Conservation (phyloP, 2,113 vertebrate species). For the Poeciliopsis prolifica region DNA sequence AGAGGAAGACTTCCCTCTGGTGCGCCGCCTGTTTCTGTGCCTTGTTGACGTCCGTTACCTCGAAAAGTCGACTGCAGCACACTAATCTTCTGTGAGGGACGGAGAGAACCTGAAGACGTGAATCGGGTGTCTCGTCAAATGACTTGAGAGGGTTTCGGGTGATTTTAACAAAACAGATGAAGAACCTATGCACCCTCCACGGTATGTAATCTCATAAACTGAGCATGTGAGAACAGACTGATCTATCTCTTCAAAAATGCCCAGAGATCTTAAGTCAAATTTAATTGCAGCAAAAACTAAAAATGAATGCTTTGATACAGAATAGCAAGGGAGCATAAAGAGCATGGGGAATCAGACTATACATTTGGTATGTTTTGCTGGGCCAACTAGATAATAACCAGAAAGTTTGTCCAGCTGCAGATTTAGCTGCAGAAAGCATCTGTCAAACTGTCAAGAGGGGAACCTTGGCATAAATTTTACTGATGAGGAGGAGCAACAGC, state of each 20-base stretch:
- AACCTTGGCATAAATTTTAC: background rate
- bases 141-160: slow-evolving; percentile 7
- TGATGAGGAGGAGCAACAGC: background rate
- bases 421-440: background rate
- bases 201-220: background rate
- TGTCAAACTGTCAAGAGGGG: background rate
- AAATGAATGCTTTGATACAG: too few relatives aligned
- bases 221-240: too few relatives aligned
- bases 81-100: slow-evolving; percentile 95
- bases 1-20: slow-evolving; percentile 98
- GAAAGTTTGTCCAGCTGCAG: background rate
- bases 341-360: too few relatives aligned
- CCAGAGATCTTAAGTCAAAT: too few relatives aligned
- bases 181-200: background rate
- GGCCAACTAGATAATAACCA: background rate
- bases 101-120: slow-evolving; percentile 86
- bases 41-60: slow-evolving; percentile 95
- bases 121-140: slow-evolving; percentile 3
- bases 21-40: slow-evolving; percentile 97
- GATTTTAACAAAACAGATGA: background rate
- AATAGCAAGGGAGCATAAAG: too few relatives aligned
- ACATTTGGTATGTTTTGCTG: too few relatives aligned
- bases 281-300: too few relatives aligned
- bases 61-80: slow-evolving; percentile 97
- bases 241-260: too few relatives aligned